Base-by-base conservation (phyloP, 2,888 invertebrate species). In the Strigamia maritima region DNA sequence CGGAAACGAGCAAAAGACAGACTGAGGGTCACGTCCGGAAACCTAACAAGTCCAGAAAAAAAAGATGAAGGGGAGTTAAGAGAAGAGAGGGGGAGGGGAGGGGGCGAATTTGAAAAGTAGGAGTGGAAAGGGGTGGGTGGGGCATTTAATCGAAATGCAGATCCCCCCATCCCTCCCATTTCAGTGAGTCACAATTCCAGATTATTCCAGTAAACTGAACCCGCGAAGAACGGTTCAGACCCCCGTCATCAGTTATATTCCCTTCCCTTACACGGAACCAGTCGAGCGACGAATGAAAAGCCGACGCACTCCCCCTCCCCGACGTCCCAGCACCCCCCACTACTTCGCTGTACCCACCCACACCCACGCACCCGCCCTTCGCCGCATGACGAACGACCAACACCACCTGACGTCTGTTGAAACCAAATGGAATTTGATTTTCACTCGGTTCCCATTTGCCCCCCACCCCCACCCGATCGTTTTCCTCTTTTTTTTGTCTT, bases 141-240 rank as follows among this genome's bases (percentile, higher is more conserved):
- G 70, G 70, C 70, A 70, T 70, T 70, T 70, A 70, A 70, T 70
- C 70, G 70, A 70, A 70, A 70, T 70, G 70, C 70, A 70, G 70
- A 70, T 70, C 70, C 70, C 70, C 54, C 70, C 70, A 28, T 28
- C 70, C 70, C 70, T 70, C 70, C 70, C 70, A 70, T 70, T 70
- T 70, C 70, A 70, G 70, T 70, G 70, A 70, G 70, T 70, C 70
- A 70, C 70, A 70, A 70, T 70, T 70, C 70, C 70, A 70, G 70
- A 70, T 70, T 70, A 70, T 70, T 70, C 70, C 70, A 70, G 70
- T 70, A 70, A 70, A 70, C 70, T 70, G 70, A 70, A 70, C 70
- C 70, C 70, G 70, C 70, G 70, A 70, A 70, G 70, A 70, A 70
- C 70, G 70, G 70, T 70, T 70, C 70, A 70, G 70, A 70, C 70